Percentiles rank a stretch among this genome's conserved stretches.
These are phyloP conservation scores for Gallinago stenura DNA, from an alignment of 2,797 vertebrate species.

Conservation along the genomic window DNA sequence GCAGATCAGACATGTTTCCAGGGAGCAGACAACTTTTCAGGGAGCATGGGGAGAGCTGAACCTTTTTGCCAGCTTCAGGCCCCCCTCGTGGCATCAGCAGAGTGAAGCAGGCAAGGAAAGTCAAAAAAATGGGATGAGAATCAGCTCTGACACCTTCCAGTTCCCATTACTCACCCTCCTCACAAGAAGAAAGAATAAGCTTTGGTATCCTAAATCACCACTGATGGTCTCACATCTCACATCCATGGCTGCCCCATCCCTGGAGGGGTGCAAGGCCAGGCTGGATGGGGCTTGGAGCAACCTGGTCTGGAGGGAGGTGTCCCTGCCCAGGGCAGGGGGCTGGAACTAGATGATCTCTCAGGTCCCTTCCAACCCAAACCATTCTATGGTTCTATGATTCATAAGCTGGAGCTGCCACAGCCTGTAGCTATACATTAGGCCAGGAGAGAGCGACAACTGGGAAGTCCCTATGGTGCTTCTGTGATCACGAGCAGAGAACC, in stretches of 20 bases:
- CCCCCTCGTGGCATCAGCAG: rapidly evolving
- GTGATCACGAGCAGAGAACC: neutral
- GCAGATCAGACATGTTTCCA: neutral
- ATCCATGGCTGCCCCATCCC: too few relatives aligned
- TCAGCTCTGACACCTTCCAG: neutral
- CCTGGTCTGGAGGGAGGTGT: neutral
- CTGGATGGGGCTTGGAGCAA: neutral
- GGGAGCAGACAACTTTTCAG: neutral
- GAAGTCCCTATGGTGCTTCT: neutral
- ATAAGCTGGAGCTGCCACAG: neutral
- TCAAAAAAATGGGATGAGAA: neutral
- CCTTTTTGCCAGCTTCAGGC: neutral
- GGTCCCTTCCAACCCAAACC: too few relatives aligned
- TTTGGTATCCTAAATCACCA: neutral
- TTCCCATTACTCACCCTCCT: neutral
- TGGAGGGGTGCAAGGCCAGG: too few relatives aligned
- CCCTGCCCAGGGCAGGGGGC: too few relatives aligned
- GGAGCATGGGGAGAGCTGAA: neutral
- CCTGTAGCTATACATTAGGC: neutral
- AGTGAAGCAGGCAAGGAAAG: neutral
- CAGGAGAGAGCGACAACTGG: neutral
- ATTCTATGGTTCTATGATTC: neutral
- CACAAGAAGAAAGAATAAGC: neutral
- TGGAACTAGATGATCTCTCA: too few relatives aligned
- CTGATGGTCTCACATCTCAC: neutral